Base-by-base conservation (phyloP, 2,797 vertebrate species). In the Siniperca scherzeri region DNA sequence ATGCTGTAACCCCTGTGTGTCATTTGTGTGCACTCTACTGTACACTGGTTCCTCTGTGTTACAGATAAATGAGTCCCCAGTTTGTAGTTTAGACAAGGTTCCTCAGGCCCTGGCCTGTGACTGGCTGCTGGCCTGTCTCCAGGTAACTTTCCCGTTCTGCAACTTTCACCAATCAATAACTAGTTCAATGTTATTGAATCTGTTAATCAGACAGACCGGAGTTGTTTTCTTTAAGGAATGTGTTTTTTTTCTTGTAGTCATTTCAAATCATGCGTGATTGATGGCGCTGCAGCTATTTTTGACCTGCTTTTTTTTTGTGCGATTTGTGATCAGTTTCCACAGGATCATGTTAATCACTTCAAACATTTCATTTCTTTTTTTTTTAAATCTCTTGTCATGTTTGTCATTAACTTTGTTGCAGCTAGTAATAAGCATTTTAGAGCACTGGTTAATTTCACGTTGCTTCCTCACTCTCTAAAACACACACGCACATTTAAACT, bases 121-220 rank as follows among this genome's bases (percentile, higher is more conserved):
- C 84, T 96, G 96, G 96, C 94, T 96, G 85, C 95, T 96, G 93
- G 95, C 95, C 95, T 96, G 95, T 95, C 95, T 96, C 84, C 96
- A 96, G 96, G 96, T 96, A 96, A 96, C 93, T n/a, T 78, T 74
- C 80, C 81, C 72, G 27, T 70, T 87, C 88, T 79, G 83, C 81
- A 84, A 91, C 88, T 87, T 94, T 91, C 80, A 88, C 88, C 87
- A 90, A 93, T 93, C 95, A 96, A 88, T 85, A 88, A 57, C 66
- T 89, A 80, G 91, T 84, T 87, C 74, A n/a, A 85, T 90, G 87
- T 89, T 78, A 85, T 90, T 93, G 84, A 90, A 92, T 92, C 74
- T 94, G 81, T 88, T 81, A 57, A 85, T 92, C 82, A 80, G 86
- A 75, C 69, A 72, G 74, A 67, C 50, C 12, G 1, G 17, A 59